These are phyloP conservation scores for Aspidoscelis tigris DNA, from an alignment of 2,113 vertebrate species.

Conservation along the genomic window DNA sequence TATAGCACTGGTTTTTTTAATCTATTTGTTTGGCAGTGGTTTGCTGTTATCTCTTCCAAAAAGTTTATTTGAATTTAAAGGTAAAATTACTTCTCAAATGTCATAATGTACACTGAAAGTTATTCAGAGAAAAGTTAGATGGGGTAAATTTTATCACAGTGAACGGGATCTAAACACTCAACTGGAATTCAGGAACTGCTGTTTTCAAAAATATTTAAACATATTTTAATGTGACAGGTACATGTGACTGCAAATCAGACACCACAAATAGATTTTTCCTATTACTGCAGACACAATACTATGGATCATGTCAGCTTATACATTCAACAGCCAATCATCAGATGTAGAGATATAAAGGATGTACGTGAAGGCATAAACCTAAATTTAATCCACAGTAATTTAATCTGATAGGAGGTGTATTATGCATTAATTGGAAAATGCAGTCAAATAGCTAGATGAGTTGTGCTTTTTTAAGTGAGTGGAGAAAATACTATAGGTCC, in stretches of 20 bases:
- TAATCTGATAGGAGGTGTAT: not conserved
- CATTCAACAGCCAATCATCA: not conserved
- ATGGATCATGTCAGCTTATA: not conserved
- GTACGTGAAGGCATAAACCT: not conserved
- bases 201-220: not conserved
- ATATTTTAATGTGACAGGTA: not conserved
- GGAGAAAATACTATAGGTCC: too few species aligned
- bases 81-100: slow-evolving; percentile 55
- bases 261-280: not conserved
- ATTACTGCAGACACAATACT: not conserved
- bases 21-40: slow-evolving; percentile 65
- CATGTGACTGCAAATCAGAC: not conserved
- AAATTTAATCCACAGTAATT: not conserved
- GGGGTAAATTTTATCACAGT: not conserved
- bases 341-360: not conserved
- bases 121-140: slow-evolving; percentile 2
- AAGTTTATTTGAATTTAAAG: slow-evolving; percentile 68
- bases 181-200: not conserved
- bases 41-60: slow-evolving; percentile 70
- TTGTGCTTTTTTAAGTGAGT: not conserved
- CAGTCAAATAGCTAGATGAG: not conserved
- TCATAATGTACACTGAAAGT: slow-evolving; percentile 46
- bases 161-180: not conserved
- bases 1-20: slow-evolving; percentile 70
- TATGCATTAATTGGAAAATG: not conserved